Conservation (phyloP, 2,113 vertebrate species). For the Phalacrocorax brasilianus region DNA sequence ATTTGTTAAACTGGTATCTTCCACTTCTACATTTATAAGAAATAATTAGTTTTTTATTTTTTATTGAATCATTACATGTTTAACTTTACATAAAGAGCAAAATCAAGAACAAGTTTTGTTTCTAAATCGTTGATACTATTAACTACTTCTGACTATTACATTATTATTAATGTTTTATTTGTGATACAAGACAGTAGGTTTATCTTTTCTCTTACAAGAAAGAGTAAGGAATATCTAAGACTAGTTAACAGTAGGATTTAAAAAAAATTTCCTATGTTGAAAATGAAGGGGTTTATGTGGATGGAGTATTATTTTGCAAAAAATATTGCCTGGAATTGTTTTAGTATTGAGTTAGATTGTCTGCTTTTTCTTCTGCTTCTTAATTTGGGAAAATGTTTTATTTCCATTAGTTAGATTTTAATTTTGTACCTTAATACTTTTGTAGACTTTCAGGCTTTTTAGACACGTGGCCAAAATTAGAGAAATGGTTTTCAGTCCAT, state of each 20-base stretch:
- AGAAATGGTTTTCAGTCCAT: constrained; percentile 83
- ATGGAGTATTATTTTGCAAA: neutral
- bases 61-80: neutral
- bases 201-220: neutral
- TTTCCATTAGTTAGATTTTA: neutral
- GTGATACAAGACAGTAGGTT: neutral
- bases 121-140: neutral
- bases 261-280: neutral
- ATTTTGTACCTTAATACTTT: neutral
- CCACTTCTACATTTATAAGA: neutral
- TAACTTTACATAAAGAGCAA: neutral
- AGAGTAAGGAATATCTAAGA: neutral
- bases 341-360: neutral
- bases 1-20: neutral
- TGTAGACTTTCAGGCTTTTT: constrained; percentile 84
- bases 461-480: constrained; percentile 83
- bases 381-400: neutral
- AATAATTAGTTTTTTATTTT: neutral
- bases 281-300: neutral
- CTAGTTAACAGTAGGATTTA: neutral
- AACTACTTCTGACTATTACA: neutral
- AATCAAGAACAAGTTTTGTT: neutral
- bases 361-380: neutral
- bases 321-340: neutral
- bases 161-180: neutral